phyloP scores from a whole-genome alignment of 2,113 vertebrate species.

The Hiodon alosoides region DNA sequence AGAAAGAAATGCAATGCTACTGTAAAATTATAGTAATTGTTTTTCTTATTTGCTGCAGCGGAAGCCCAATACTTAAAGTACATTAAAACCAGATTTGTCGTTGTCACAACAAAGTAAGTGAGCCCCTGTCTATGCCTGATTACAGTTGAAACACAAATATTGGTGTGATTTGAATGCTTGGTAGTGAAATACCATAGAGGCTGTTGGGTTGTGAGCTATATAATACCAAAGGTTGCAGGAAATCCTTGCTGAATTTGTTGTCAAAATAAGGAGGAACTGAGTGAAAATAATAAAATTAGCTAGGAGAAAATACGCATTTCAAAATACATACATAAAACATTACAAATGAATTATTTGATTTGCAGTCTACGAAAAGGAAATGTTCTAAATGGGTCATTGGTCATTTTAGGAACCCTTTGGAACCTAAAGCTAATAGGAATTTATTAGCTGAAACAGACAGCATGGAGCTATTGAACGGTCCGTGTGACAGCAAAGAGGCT shows the following conservation, averaged over 20 bases:
- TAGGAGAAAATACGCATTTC: too few relatives aligned
- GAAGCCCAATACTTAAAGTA: conserved; percentile 59
- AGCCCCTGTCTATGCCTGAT: conserved; percentile 3
- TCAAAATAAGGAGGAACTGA: too few relatives aligned
- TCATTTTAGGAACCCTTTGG: conserved; percentile 58
- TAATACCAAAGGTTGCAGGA: not conserved
- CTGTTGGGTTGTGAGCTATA: not conserved
- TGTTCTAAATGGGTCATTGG: conserved; percentile 51
- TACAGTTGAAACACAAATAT: not conserved
- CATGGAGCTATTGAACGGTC: conserved; percentile 41
- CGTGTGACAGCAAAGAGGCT: conserved; percentile 41
- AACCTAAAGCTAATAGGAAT: conserved; percentile 42
- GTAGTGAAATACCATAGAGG: not conserved
- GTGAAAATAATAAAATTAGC: too few relatives aligned
- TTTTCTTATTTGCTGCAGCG: conserved; percentile 44
- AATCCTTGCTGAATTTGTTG: not conserved
- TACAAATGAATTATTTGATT: too few relatives aligned
- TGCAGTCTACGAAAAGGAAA: not conserved
- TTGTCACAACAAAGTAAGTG: conserved; percentile 69
- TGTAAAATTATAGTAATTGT: not conserved
- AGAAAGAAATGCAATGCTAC: too few relatives aligned
- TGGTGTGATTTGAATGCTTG: not conserved
- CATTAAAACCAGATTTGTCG: conserved; percentile 66
- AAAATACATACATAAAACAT: too few relatives aligned
- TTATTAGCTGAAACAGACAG: conserved; percentile 42